Evolutionary conservation across 2,888 invertebrate genomes (phyloP), one percentile per base, ranked within the genome.

Genomic region (Epinotia nisella): DNA sequence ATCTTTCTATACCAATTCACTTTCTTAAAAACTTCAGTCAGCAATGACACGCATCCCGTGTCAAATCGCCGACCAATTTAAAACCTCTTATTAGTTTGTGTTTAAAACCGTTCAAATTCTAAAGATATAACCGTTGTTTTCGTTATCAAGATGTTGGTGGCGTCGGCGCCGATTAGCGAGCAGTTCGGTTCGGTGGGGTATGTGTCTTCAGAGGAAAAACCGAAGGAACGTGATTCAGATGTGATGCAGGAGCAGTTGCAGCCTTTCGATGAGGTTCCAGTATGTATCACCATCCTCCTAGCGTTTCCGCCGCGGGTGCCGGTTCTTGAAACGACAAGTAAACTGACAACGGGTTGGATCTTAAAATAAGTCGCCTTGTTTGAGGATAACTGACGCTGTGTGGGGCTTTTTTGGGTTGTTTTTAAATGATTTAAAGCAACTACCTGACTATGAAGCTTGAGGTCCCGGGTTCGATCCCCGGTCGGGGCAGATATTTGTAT

Each of bases 61-160:
- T 41, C 41, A 55, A 21, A 51, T 17, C 45, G 70, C 64, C 70
- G 58, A 41, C n/a, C 49, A 70, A 58, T 70, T 70, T 70, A 49
- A 70, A 55, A 49, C 35, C 35, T n/a, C n/a, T n/a, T n/a, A n/a
- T n/a, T n/a, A n/a, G n/a, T n/a, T n/a, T n/a, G n/a, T n/a, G n/a
- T n/a, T n/a, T n/a, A n/a, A 70, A 55, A 49, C 35, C 35, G 17
- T 65, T 65, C 45, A 62, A 58, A 56, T 55, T 65, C 35, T 56
- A 56, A 17, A 70, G 39, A 64, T 17, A n/a, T 0, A 15, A 29
- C 51, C 17, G 49, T 24, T 7, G 39, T 24, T 10, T 11, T 24
- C 2, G 11, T 45, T 1, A 24, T 35, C 35, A 35, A 45, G 5
- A 66, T 70, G 62, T 35, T 70, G 56, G 70, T 49, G 35, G 5